Base-by-base conservation (phyloP, 1,140 invertebrate genomes). In the Ceratina japonica region DNA sequence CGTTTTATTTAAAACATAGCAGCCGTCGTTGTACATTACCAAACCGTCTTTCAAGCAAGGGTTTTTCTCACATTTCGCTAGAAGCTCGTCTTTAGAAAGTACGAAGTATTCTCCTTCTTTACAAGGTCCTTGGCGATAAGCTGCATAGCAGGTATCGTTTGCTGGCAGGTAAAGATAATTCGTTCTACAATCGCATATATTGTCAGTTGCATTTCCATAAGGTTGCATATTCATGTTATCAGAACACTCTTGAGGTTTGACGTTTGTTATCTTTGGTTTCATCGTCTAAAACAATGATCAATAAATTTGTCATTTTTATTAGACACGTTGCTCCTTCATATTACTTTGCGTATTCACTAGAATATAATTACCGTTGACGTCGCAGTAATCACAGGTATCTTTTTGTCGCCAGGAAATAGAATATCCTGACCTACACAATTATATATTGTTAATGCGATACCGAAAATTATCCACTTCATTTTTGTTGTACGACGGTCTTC, bases 171-270 rank as follows among this genome's bases (percentile, higher is more conserved):
- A 96, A 1, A 96, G 66, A 80, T 93, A 94, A 72, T 92, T 94
- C 79, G 94, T 92, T 74, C 91, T 93, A 86, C 95, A 96, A 77
- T 96, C 95, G 77, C 95, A 96, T 27, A 95, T 93, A 94, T 94
- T 95, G 81, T 94, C 93, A 61, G 93, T 93, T 73, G 89, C 90
- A 71, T 94, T 93, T 15, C 87, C 78, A 81, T 95, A 95, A 2
- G 93, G 92, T 13, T 95, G 84, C 90, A 96, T 95, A 83, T 95
- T 94, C 63, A 93, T 89, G 15, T n/a, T n/a, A n/a, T n/a, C n/a
- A n/a, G n/a, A n/a, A n/a, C n/a, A n/a, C n/a, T n/a, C n/a, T n/a
- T n/a, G n/a, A n/a, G n/a, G n/a, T n/a, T n/a, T n/a, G n/a, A n/a
- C n/a, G n/a, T n/a, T n/a, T n/a, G n/a, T n/a, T n/a, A n/a, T n/a